Evolutionary conservation across 23 tunicate genomes (phyloP).

Genomic region (Halocynthia aurantium): DNA sequence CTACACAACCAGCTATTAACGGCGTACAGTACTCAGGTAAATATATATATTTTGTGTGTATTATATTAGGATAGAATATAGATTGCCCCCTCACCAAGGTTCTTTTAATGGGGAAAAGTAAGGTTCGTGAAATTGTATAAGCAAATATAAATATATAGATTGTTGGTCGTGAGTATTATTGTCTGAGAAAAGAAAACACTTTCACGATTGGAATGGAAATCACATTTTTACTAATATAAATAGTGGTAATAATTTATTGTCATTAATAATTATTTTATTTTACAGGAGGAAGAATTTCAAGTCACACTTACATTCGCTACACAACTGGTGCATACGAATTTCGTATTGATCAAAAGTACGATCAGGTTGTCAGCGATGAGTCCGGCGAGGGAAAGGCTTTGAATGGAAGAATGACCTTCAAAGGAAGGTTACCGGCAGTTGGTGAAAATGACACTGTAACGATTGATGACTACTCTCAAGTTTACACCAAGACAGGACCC

Average conservation of each 20-base stretch:
- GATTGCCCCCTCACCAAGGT: too few species aligned
- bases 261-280: background rate
- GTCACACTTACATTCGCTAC: conserved; percentile 50
- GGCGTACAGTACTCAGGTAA: conserved; percentile 85
- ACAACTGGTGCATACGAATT: conserved; percentile 42
- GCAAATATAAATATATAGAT: background rate
- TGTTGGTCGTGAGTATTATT: background rate
- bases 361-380: conserved; percentile 29
- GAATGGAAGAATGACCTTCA: conserved; percentile 41
- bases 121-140: background rate
- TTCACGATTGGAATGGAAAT: too few species aligned
- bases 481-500: conserved; percentile 39
- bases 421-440: conserved; percentile 58
- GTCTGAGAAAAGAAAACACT: too few species aligned
- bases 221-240: too few species aligned
- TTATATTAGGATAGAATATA: too few species aligned
- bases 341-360: conserved; percentile 55
- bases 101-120: background rate
- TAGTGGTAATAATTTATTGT: background rate
- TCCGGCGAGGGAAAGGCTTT: conserved; percentile 28
- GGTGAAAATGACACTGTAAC: conserved; percentile 15
- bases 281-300: conserved; percentile 66
- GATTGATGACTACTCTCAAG: conserved; percentile 29
- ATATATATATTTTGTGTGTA: background rate
- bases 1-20: conserved; percentile 46